Evolutionary conservation across 2,888 invertebrate species (phyloP).

Genomic region (Platycheirus rosarum): DNA sequence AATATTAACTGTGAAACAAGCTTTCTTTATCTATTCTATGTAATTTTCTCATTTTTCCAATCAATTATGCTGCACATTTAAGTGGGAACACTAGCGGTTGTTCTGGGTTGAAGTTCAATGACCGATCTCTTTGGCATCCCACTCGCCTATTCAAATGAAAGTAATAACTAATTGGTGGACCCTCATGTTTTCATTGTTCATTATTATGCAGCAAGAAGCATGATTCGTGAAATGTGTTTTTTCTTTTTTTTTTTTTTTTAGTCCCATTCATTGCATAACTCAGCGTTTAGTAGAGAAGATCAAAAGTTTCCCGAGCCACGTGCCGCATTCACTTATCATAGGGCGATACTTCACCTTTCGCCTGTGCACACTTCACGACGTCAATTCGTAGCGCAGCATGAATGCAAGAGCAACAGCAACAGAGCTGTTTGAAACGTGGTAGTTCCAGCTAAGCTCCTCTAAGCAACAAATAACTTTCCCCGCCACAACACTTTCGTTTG

Average conservation of each 20-base stretch:
- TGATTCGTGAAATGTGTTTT: conserved; percentile 8
- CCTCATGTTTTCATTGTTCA: conserved; percentile 19
- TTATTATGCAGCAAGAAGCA: conserved; percentile 15
- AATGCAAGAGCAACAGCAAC: conserved; percentile 27
- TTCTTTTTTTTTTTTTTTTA: conserved; percentile 16
- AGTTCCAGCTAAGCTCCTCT: conserved; percentile 38
- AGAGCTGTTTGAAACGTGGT: conserved; percentile 14
- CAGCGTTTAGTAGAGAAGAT: conserved; percentile 6
- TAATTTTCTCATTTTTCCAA: too few species aligned
- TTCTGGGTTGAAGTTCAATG: conserved; percentile 47
- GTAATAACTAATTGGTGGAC: conserved; percentile 6
- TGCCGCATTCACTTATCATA: conserved; percentile 56
- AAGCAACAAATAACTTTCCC: conserved; percentile 58
- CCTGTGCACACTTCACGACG: conserved; percentile 33
- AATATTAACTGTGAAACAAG: too few species aligned
- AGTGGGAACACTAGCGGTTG: too few species aligned
- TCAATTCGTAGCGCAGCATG: conserved; percentile 43
- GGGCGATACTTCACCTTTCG: conserved; percentile 65
- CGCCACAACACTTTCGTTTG: conserved; percentile 58
- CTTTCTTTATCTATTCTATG: too few species aligned
- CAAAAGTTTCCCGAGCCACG: conserved; percentile 56
- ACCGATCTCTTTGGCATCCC: conserved; percentile 44
- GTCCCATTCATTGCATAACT: conserved; percentile 52
- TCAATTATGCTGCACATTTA: too few species aligned
- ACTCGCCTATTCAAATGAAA: conserved; percentile 5